Base-by-base conservation (phyloP, 2,888 invertebrate genomes). In the Napeogenes inachia region DNA sequence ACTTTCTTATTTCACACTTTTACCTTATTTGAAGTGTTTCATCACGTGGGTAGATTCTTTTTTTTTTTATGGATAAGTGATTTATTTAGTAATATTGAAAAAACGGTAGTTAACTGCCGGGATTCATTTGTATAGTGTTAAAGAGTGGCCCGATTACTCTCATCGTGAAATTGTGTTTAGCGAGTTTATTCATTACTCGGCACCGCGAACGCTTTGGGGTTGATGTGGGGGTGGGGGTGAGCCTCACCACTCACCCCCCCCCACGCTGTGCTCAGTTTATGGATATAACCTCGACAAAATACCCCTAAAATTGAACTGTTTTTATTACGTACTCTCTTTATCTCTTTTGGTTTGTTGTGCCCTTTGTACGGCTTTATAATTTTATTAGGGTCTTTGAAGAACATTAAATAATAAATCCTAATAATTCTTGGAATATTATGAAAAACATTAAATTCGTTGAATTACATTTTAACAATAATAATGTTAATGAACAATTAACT, bases 201-300 rank as follows among this genome's bases (percentile, higher is more conserved):
- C 80, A 82, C 81, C 78, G 77, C 77, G 81, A 76, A 79, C 74
- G 70, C 70, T 70, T 69, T 70, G 65, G 68, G 67, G 66, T 57
- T 54, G 62, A 53, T 61, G 66, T 69, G 70, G 65, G 68, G 67
- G 66, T 57, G 54, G 62, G 54, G 62, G 66, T 66, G 53, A 61
- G 59, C 30, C 30, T 21, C 30, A 21, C 30, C 30, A 30, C 50
- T 8, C 30, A 6, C 47, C 75, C 76, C 73, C 80, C 79, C 78
- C 80, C 72, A 76, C 77, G 67, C 75, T 71, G 81, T 81, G 80
- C 84, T 85, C 84, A 81, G 81, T 89, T 89, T 90, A 90, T 90
- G 84, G 87, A 87, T 89, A 90, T 89, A 89, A 89, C 90, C 90
- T 88, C 89, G 87, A 89, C 90, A 90, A 89, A 90, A 90, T 89